A percentile compares a stretch with the other conserved stretches of the same genome.
Evolutionary conservation across 2,888 invertebrate species (phyloP).

Genomic region (Orthosia incerta): DNA sequence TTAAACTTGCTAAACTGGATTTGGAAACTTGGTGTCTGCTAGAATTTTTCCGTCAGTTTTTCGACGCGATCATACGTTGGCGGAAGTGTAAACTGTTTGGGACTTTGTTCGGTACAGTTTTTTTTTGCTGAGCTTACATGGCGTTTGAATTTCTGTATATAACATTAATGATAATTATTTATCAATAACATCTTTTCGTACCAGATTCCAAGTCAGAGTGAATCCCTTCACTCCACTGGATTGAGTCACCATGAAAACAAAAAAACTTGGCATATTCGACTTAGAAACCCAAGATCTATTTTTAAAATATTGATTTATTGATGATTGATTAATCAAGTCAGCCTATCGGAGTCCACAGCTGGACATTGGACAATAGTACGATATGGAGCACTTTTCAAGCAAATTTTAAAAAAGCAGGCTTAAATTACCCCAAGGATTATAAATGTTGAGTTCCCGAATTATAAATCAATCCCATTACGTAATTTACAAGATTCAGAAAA

Average conservation of each 20-base stretch:
- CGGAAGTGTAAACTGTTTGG: not conserved
- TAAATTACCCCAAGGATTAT: not conserved
- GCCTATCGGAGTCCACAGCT: too few species aligned
- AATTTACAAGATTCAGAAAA: constrained; percentile 20
- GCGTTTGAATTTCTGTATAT: not conserved
- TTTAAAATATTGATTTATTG: too few species aligned
- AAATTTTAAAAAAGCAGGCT: not conserved
- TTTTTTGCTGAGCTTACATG: not conserved
- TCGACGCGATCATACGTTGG: constrained; percentile 21
- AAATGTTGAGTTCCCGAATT: not conserved
- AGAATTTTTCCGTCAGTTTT: constrained; percentile 61
- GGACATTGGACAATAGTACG: too few species aligned
- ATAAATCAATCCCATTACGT: constrained; percentile 44
- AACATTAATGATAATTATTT: too few species aligned
- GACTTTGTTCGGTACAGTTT: not conserved
- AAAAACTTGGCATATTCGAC: too few species aligned
- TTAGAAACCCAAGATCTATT: too few species aligned
- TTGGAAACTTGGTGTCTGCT: constrained; percentile 64
- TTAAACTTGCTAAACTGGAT: constrained; percentile 70
- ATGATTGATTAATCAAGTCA: too few species aligned
- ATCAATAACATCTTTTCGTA: too few species aligned
- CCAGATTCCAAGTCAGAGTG: too few species aligned
- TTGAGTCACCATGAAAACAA: too few species aligned
- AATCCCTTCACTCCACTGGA: too few species aligned
- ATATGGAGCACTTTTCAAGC: too few species aligned